phyloP scores from a whole-genome alignment of 2,797 vertebrate genomes.

The Fratercula arctica region DNA sequence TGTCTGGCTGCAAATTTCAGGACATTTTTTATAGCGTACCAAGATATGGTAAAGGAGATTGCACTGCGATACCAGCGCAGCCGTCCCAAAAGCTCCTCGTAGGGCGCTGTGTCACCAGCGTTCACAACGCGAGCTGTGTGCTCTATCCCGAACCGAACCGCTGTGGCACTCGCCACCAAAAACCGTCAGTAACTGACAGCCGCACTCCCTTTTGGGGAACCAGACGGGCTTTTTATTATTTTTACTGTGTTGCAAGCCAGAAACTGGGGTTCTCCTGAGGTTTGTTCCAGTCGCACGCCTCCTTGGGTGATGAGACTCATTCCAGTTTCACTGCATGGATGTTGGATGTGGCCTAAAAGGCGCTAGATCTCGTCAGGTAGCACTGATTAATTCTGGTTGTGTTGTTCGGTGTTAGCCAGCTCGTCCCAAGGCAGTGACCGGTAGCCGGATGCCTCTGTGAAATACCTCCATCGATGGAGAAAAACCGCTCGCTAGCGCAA shows the following conservation, averaged over 20 bases:
- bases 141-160: fast-evolving
- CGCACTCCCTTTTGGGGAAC: background rate
- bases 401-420: fast-evolving
- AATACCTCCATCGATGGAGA: background rate
- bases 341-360: fast-evolving
- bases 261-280: background rate
- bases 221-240: background rate
- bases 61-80: fast-evolving
- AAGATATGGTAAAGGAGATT: fast-evolving
- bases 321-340: fast-evolving
- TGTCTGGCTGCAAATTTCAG: background rate
- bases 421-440: fast-evolving
- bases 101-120: background rate
- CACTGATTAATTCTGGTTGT: background rate
- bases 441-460: background rate
- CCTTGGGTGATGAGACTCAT: fast-evolving
- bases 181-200: fast-evolving
- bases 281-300: fast-evolving
- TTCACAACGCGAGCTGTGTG: fast-evolving
- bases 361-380: fast-evolving
- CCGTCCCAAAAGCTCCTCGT: background rate
- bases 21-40: fast-evolving
- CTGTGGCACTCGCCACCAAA: background rate
- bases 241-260: background rate
- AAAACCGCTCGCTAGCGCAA: fast-evolving